Conservation (phyloP, 2,113 vertebrate genomes). For the Hylia prasina region DNA sequence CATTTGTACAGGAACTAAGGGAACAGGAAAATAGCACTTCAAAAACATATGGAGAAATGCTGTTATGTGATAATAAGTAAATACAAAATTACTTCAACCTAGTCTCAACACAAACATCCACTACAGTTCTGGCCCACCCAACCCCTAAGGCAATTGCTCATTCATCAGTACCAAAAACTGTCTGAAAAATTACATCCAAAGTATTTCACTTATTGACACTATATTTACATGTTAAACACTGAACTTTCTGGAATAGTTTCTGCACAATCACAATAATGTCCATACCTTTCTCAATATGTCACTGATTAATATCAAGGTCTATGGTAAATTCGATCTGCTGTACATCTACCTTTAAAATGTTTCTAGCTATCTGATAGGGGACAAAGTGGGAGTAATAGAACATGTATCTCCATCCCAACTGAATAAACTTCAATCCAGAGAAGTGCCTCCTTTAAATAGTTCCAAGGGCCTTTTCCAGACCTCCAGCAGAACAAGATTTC, state of each 20-base stretch:
- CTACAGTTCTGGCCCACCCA: neutral
- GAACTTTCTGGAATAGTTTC: neutral
- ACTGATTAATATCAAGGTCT: neutral
- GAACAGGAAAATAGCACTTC: neutral
- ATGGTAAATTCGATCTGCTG: neutral
- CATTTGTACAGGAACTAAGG: neutral
- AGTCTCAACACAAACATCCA: neutral
- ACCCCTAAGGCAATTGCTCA: rapidly evolving
- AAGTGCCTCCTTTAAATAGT: neutral
- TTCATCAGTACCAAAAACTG: neutral
- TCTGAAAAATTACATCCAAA: neutral
- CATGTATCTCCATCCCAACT: rapidly evolving
- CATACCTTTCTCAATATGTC: neutral
- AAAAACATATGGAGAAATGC: neutral
- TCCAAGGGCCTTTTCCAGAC: neutral
- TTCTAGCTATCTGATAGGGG: neutral
- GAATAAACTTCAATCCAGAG: neutral
- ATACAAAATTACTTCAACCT: neutral
- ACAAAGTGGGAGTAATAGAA: neutral
- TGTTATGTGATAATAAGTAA: neutral
- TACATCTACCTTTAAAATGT: neutral
- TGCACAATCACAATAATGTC: neutral
- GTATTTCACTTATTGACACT: neutral
- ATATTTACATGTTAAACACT: neutral
- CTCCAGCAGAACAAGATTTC: neutral